Conservation (phyloP, 2,888 invertebrate genomes). For the Steromphala cineraria region DNA sequence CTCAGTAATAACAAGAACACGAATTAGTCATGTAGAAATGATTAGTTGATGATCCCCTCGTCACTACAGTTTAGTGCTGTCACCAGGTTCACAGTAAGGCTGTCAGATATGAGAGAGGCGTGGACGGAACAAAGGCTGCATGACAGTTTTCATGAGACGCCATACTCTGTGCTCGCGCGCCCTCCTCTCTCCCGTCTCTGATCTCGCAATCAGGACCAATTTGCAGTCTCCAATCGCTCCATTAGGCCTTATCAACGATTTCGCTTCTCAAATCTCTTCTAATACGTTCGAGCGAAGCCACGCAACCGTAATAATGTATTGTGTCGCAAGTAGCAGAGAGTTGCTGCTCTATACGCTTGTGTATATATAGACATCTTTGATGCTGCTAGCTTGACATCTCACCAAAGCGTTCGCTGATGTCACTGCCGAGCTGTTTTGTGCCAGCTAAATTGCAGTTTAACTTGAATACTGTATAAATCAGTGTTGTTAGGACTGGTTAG, state of each 20-base stretch:
- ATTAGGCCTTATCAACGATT: constrained; percentile 10
- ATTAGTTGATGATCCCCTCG: constrained; percentile 2
- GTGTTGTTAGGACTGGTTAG: background rate
- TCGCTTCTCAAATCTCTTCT: background rate
- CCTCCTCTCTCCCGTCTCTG: background rate
- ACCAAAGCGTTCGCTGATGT: background rate
- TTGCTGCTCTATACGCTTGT: background rate
- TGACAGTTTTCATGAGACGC: background rate
- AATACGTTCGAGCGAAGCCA: background rate
- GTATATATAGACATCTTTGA: background rate
- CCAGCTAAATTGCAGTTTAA: background rate
- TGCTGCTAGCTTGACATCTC: background rate
- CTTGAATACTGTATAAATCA: constrained; percentile 8
- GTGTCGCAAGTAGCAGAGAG: background rate
- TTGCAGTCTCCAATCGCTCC: constrained; percentile 8
- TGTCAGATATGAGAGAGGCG: background rate
- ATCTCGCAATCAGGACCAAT: constrained; percentile 2
- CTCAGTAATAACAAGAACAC: background rate
- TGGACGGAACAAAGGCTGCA: background rate
- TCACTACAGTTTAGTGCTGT: background rate
- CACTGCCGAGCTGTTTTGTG: background rate
- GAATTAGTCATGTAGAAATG: background rate
- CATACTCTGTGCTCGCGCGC: background rate
- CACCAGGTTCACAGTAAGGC: background rate
- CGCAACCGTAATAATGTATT: constrained; percentile 8